Conservation (phyloP, 2,113 vertebrate species). For the Hyla sarda region DNA sequence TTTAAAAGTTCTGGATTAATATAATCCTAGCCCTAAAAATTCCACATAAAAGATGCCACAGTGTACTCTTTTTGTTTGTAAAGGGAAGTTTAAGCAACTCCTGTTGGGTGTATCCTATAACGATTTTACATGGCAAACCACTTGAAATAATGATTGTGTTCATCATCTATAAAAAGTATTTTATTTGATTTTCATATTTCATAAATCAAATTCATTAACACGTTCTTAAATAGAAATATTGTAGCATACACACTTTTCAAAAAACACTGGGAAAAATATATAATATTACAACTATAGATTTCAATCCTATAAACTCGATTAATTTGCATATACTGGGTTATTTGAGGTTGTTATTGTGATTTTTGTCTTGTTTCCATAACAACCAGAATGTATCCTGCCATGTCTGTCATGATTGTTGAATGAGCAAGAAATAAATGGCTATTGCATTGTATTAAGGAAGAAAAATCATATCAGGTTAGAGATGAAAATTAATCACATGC, state of each 20-base stretch:
- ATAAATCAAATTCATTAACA: background rate
- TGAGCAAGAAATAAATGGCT: constrained; percentile 57
- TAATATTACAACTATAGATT: constrained; percentile 20
- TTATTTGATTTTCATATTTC: background rate
- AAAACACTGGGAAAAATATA: background rate
- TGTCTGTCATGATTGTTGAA: constrained; percentile 50
- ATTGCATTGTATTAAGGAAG: constrained; percentile 47
- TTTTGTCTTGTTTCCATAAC: constrained; percentile 56
- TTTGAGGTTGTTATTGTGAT: constrained; percentile 38
- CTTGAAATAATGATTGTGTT: background rate
- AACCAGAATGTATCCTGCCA: constrained; percentile 50
- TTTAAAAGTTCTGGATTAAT: background rate
- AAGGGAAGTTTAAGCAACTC: too few species aligned
- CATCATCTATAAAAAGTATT: background rate
- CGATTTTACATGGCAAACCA: background rate
- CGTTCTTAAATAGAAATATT: background rate
- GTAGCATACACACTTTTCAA: background rate
- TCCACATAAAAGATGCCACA: too few species aligned
- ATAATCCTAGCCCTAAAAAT: too few species aligned
- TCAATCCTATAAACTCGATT: constrained; percentile 34
- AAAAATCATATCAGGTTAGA: constrained; percentile 45
- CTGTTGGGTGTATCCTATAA: too few species aligned
- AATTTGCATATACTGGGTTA: constrained; percentile 48
- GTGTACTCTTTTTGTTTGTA: too few species aligned
- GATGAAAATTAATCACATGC: constrained; percentile 25